Evolutionary conservation across 1,140 invertebrate genomes (phyloP).

Genomic region (Druon quercuslanigerum): DNA sequence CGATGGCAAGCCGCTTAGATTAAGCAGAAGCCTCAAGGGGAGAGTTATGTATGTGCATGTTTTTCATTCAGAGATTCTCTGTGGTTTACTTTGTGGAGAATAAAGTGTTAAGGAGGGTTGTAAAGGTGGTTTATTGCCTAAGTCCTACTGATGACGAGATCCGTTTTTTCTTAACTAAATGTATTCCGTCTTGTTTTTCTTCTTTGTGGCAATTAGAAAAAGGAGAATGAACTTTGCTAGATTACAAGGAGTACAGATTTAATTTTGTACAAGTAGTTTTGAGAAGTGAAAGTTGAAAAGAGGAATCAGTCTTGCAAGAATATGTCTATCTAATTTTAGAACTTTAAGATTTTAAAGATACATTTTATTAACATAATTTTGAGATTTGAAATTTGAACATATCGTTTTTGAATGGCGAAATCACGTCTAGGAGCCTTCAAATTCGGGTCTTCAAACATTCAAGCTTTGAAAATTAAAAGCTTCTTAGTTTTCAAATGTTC

Average conservation of each 20-base stretch:
- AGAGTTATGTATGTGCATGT: slow-evolving; percentile 22
- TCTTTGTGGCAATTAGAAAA: not conserved
- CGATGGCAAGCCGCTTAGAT: slow-evolving; percentile 27
- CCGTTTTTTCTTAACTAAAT: not conserved
- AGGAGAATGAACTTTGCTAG: not conserved
- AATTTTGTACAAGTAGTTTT: no score
- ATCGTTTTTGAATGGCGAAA: no score
- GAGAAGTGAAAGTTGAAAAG: no score
- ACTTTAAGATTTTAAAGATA: no score
- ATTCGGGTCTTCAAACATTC: no score
- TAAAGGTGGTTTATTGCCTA: slow-evolving; percentile 26
- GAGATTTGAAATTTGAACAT: no score
- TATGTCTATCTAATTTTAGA: no score
- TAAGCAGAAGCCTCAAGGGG: slow-evolving; percentile 16
- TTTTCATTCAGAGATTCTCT: slow-evolving; percentile 10
- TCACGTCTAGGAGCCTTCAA: no score
- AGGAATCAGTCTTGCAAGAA: no score
- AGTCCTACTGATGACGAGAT: not conserved
- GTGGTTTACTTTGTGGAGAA: slow-evolving; percentile 19
- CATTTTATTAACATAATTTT: no score
- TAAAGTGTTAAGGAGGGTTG: slow-evolving; percentile 13
- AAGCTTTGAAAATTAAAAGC: no score
- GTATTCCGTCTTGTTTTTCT: not conserved
- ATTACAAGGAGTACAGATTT: not conserved
- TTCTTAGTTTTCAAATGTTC: no score